phyloP scores from a whole-genome alignment of 2,888 invertebrate genomes.

The Cartodere bifasciata region DNA sequence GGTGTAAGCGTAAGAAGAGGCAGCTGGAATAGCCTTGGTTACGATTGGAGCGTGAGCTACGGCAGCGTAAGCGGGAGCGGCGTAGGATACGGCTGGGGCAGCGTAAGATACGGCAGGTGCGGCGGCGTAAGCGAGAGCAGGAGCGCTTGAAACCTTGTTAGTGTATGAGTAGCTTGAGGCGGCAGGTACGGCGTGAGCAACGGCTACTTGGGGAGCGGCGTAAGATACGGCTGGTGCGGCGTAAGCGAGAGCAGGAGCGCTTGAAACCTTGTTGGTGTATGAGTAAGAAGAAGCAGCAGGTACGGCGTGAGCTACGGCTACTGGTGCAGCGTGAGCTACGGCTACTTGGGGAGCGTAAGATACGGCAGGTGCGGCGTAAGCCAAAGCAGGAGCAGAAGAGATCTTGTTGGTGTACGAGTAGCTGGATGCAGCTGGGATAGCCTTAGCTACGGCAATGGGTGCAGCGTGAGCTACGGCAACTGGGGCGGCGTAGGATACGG shows the following conservation, averaged over 20 bases:
- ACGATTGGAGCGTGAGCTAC: constrained; percentile 8
- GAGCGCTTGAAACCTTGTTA: constrained; percentile 7
- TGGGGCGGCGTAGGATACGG: constrained; percentile 4
- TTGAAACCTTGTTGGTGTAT: constrained; percentile 9
- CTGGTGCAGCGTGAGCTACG: not conserved
- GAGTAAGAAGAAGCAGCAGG: constrained; percentile 11
- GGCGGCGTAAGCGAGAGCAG: constrained; percentile 9
- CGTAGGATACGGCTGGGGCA: constrained; percentile 9
- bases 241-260: constrained; percentile 1
- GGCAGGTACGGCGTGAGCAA: constrained; percentile 10
- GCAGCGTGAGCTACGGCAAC: constrained; percentile 9
- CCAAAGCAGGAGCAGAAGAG: constrained; percentile 7
- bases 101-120: constrained; percentile 8
- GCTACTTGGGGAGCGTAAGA: constrained; percentile 5
- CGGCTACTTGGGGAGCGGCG: constrained; percentile 5
- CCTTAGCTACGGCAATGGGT: constrained; percentile 9
- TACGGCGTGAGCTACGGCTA: constrained; percentile 9
- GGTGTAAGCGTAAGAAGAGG: constrained; percentile 11
- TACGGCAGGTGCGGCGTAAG: constrained; percentile 10
- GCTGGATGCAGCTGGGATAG: constrained; percentile 10
- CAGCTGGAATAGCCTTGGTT: constrained; percentile 10
- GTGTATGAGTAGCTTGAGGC: constrained; percentile 9
- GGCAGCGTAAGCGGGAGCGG: constrained; percentile 12
- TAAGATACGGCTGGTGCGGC: constrained; percentile 5
- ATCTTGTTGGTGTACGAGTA: constrained; percentile 10